Evolutionary conservation across 2,797 vertebrate genomes (phyloP), one percentile per base, ranked within the genome.

Genomic region (Hypotaenidia philippensis): DNA sequence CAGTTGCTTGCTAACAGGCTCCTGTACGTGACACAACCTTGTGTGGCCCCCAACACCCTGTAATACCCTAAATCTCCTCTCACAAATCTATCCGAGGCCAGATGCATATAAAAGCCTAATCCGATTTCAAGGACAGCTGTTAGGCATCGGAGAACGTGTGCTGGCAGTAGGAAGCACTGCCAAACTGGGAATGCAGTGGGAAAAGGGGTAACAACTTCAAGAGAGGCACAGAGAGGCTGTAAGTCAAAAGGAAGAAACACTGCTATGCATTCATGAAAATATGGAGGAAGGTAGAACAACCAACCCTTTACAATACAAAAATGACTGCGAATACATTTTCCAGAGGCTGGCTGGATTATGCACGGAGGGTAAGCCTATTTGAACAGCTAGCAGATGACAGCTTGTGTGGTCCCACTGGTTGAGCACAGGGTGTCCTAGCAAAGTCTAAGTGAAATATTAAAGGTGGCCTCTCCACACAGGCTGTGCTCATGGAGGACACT

Each of bases 41-140:
- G 93, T 83, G 93, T 86, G 93, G 94, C 57, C 79, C 64, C 74
- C 77, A 95, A 65, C 45, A 91, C n/a, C 55, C 65, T 57, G 8
- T 93, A 91, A 93, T 76, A 77, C 59, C 74, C 80, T 64, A 93
- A 94, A 93, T 72, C 80, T 90, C 55, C 53, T 65, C 80, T 85
- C 55, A 79, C 77, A 95, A 93, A 92, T 77, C 75, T 84, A 11
- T 74, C 61, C 2, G 2, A 79, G 90, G 64, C 83, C 88, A 90
- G 90, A 93, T 89, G 52, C 75, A 57, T 92, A 53, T 80, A 84
- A 93, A 96, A 66, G 45, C 41, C 52, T 84, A 89, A 93, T 95
- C 64, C 38, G 45, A 82, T 90, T 92, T 90, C 66, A 94, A 94
- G 60, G 81, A 56, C 68, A 90, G 78, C 68, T 90, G 88, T 84